Evolutionary conservation across 2,113 vertebrate species (phyloP), one percentile per base, ranked within the genome.

Genomic region (Carassius gibelio): DNA sequence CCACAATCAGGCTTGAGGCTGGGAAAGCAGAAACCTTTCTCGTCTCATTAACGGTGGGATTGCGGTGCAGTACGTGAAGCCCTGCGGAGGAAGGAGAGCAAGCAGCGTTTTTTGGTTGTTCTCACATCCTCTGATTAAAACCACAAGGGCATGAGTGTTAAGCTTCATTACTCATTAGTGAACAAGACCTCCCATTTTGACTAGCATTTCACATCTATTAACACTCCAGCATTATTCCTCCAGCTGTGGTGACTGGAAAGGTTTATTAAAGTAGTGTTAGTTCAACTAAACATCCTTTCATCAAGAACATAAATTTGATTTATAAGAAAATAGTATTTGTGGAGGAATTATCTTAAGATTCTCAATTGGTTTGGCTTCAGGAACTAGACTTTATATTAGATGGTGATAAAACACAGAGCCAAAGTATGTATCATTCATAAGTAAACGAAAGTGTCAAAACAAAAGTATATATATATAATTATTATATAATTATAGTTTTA

Each of bases 1-100:
- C 91, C 61, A 15, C 36, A 82, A 59, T 90, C 89, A 90, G 86
- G 87, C 86, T 84, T 87, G 88, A 84, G 88, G 86, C 72, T 34
- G 72, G 89, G 78, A 75, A 77, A 57, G 38, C 62, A 21, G 48
- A 83, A 83, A 83, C 11, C 34, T 17, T 86, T 75, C 69, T 26
- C 36, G 21, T 75, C 59, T 75, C 66, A 75, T 84, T 83, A 80
- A 84, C 68, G 17, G 59, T 50, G 14, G 64, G 42, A 72, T 10
- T 75, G 75, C 74, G n/a, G 42, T 66, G 82, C 59, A 23, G 45
- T 26, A 81, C 71, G 36, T 52, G 77, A 42, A 74, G 64, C 19
- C 6, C 23, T 84, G 76, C 36, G 64, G 82, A 45, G 71, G 68
- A 45, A 15, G 14, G 87, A 88, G 75, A 42, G 23, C 3, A 34